Evolutionary conservation across 2,888 invertebrate species (phyloP).

Genomic region (Tetropium fuscum): DNA sequence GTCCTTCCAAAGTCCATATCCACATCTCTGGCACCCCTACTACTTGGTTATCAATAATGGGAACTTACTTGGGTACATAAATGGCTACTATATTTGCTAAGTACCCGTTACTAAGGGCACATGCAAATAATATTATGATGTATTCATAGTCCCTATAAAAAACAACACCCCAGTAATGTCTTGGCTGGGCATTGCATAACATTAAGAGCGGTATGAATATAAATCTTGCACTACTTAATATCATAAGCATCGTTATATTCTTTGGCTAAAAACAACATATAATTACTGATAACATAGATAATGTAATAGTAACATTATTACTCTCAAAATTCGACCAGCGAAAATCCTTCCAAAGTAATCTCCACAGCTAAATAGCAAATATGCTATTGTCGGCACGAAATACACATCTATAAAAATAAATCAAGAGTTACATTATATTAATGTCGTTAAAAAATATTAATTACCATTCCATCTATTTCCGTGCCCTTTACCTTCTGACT

Average conservation of each 20-base stretch:
- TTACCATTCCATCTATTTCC: conserved; percentile 85
- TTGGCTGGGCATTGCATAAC: conserved; percentile 88
- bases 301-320: conserved; percentile 72
- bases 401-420: conserved; percentile 88
- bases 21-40: too few species aligned
- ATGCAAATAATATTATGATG: conserved; percentile 80
- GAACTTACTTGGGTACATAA: conserved; percentile 81
- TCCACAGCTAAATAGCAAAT: conserved; percentile 88
- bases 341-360: conserved; percentile 88
- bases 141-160: conserved; percentile 85
- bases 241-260: conserved; percentile 75
- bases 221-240: conserved; percentile 75
- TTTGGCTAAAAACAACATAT: conserved; percentile 71
- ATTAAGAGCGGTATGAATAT: conserved; percentile 86
- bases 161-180: conserved; percentile 80
- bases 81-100: conserved; percentile 89
- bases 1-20: too few species aligned
- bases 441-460: too few species aligned
- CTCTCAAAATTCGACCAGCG: conserved; percentile 81
- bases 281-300: not conserved
- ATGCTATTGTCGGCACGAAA: conserved; percentile 92
- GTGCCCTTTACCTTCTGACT: conserved; percentile 78
- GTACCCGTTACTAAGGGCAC: conserved; percentile 91
- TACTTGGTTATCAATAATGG: conserved; percentile 56
- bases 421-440: too few species aligned